These are phyloP conservation scores for Ophion slaviceki DNA, from an alignment of 2,888 invertebrate species.

Conservation along the genomic window DNA sequence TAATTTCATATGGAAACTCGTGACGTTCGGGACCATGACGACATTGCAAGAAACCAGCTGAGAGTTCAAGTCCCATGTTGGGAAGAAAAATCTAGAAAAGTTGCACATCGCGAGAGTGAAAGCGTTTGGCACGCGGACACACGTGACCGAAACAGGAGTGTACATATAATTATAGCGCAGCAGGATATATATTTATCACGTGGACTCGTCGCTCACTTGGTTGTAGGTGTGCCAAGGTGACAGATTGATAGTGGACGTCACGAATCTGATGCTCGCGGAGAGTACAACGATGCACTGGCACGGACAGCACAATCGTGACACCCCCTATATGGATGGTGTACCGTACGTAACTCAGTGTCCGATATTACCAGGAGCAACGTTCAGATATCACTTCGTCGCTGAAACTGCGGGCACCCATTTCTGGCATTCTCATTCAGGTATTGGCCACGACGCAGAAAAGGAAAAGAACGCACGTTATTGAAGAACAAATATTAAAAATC, in stretches of 20 bases:
- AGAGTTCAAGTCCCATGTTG: constrained; percentile 25
- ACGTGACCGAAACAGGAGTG: not conserved
- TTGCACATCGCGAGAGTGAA: constrained; percentile 48
- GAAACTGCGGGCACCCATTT: constrained; percentile 92
- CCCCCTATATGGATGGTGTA: constrained; percentile 95
- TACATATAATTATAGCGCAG: not conserved
- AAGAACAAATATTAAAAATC: no score
- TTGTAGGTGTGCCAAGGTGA: constrained; percentile 94
- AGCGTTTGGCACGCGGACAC: constrained; percentile 49
- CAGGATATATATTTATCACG: constrained; percentile 25
- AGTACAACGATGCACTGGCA: constrained; percentile 97
- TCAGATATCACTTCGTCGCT: constrained; percentile 91
- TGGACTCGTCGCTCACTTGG: constrained; percentile 13
- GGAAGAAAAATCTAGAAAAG: constrained; percentile 43
- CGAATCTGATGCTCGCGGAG: constrained; percentile 91
- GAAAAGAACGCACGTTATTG: no score
- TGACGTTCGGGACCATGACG: not conserved
- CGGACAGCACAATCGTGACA: constrained; percentile 91
- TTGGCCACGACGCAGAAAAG: constrained; percentile 16
- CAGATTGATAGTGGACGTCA: constrained; percentile 91
- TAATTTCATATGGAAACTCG: not conserved
- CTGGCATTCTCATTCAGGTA: constrained; percentile 91
- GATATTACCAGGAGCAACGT: constrained; percentile 90
- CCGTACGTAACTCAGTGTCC: constrained; percentile 94
- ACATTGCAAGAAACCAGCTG: constrained; percentile 2